Conservation (phyloP, 2,113 vertebrate species). For the Neolamprologus cancellatus region DNA sequence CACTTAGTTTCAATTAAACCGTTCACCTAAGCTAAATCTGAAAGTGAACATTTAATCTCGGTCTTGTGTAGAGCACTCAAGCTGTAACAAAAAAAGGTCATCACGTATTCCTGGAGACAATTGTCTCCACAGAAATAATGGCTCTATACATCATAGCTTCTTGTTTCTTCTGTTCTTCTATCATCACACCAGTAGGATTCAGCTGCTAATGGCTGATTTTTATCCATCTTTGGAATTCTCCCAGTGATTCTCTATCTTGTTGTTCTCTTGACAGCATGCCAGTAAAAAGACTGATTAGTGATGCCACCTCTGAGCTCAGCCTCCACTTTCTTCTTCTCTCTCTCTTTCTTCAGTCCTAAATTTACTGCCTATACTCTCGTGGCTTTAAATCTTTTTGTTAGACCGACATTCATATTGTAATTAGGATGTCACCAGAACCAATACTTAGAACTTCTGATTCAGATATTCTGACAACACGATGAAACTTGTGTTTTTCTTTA, state of each 20-base stretch:
- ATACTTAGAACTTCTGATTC: not conserved
- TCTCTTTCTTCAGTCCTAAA: not conserved
- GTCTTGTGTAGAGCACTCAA: not conserved
- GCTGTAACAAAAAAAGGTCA: not conserved
- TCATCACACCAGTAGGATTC: not conserved
- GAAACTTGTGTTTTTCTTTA: too few relatives aligned
- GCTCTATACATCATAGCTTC: not conserved
- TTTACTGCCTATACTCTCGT: not conserved
- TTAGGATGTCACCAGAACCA: not conserved
- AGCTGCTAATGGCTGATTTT: conserved; percentile 10
- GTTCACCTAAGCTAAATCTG: not conserved
- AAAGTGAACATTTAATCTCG: not conserved
- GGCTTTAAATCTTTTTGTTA: not conserved
- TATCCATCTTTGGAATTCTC: conserved; percentile 10
- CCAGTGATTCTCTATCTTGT: not conserved
- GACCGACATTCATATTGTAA: not conserved
- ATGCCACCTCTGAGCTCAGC: conserved; percentile 8
- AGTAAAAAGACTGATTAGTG: not conserved
- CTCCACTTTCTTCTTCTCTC: not conserved
- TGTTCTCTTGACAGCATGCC: not conserved
- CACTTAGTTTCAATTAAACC: not conserved
- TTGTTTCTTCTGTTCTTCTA: not conserved
- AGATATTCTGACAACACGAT: not conserved
- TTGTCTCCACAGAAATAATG: not conserved
- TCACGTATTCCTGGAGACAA: not conserved